A percentile compares a stretch with the other conserved stretches of the same genome.
These are phyloP conservation scores for Ctenopoma kingsleyae DNA, from an alignment of 2,797 vertebrate species.

Conservation along the genomic window DNA sequence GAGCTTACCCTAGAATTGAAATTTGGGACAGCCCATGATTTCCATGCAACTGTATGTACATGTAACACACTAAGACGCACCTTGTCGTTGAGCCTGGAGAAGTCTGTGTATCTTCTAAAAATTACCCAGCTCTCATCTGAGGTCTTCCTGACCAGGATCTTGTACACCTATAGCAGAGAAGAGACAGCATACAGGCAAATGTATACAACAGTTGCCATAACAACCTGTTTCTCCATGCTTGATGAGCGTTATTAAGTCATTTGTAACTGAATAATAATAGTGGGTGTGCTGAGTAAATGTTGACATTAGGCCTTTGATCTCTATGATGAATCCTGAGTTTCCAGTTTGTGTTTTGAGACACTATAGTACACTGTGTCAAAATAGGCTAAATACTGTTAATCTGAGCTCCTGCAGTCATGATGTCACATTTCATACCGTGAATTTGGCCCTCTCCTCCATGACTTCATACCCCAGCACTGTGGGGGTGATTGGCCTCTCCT, in stretches of 20 bases:
- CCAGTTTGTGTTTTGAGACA: neutral
- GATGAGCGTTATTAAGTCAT: neutral
- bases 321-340: neutral
- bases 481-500: constrained; percentile 77
- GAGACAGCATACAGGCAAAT: constrained; percentile 3
- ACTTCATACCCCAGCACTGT: constrained; percentile 94
- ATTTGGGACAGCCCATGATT: neutral
- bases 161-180: constrained; percentile 79
- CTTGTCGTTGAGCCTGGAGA: constrained; percentile 83
- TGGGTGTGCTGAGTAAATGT: constrained; percentile 5
- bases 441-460: constrained; percentile 98
- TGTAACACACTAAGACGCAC: constrained; percentile 40
- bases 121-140: constrained; percentile 83
- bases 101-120: constrained; percentile 82
- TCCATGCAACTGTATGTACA: neutral
- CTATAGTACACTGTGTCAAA: neutral
- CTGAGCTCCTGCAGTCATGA: neutral
- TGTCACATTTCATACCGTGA: constrained; percentile 86
- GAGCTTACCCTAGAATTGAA: neutral
- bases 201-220: neutral
- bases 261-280: neutral
- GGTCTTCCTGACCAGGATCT: constrained; percentile 80
- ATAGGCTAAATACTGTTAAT: neutral
- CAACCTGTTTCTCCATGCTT: neutral
- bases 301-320: constrained; percentile 10